Evolutionary conservation across 2,888 invertebrate species (phyloP).

Genomic region (Rhagonycha fulva): DNA sequence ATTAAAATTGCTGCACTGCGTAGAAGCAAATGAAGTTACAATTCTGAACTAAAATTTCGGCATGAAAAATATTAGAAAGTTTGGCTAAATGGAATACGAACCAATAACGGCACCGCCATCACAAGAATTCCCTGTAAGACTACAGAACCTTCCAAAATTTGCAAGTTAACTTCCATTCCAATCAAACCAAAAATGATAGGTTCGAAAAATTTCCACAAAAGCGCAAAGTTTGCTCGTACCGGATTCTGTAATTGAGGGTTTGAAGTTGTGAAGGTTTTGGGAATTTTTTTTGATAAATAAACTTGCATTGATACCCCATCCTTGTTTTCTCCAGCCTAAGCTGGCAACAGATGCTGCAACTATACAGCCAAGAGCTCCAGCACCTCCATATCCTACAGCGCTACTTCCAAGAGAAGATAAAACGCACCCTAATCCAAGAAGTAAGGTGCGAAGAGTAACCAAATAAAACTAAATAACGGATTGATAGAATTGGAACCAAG

Average conservation of each 20-base stretch:
- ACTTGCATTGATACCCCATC: slow-evolving; percentile 43
- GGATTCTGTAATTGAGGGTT: slow-evolving; percentile 53
- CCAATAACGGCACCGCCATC: slow-evolving; percentile 54
- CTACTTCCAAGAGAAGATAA: slow-evolving; percentile 68
- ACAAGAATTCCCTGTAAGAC: slow-evolving; percentile 59
- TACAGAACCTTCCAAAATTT: slow-evolving; percentile 54
- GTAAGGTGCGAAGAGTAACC: slow-evolving; percentile 57
- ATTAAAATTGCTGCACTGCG: slow-evolving; percentile 60
- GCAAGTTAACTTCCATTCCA: slow-evolving; percentile 73
- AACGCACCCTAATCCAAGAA: slow-evolving; percentile 65
- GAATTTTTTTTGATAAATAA: neutral
- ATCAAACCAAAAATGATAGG: slow-evolving; percentile 78
- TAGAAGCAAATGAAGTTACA: slow-evolving; percentile 54
- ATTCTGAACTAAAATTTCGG: slow-evolving; percentile 58
- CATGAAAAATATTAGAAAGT: neutral
- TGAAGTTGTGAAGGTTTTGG: neutral
- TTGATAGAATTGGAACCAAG: neutral
- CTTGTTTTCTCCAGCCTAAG: slow-evolving; percentile 57
- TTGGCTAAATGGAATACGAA: slow-evolving; percentile 51
- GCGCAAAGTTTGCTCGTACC: slow-evolving; percentile 60
- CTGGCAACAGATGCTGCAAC: slow-evolving; percentile 62
- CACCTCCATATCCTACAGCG: slow-evolving; percentile 63
- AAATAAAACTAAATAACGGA: slow-evolving; percentile 50
- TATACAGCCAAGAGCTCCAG: slow-evolving; percentile 64
- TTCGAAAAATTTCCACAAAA: slow-evolving; percentile 75